Conservation (phyloP, 2,888 invertebrate genomes). For the Tetragonisca angustula region DNA sequence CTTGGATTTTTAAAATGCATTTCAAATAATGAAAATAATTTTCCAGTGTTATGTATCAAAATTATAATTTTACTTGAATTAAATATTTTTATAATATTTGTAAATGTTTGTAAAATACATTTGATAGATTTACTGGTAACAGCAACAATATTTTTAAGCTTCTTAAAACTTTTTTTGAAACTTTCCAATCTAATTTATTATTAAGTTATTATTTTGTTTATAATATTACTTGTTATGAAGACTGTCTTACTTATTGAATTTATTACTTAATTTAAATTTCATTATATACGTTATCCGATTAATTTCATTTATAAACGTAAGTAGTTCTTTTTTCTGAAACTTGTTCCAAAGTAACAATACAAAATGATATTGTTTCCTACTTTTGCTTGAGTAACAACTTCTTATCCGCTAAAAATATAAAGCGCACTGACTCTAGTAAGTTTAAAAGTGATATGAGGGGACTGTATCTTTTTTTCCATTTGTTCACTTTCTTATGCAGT, state of each 20-base stretch:
- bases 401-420: constrained; percentile 9
- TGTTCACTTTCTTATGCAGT: constrained; percentile 74
- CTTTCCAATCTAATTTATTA: background rate
- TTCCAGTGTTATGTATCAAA: background rate
- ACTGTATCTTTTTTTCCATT: constrained; percentile 43
- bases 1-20: too few species aligned
- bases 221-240: background rate
- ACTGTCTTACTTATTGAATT: background rate
- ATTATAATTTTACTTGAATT: background rate
- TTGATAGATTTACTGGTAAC: background rate
- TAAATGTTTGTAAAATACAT: background rate
- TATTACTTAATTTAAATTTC: background rate
- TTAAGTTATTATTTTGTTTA: too few species aligned
- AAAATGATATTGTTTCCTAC: constrained; percentile 6
- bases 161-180: background rate
- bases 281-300: background rate
- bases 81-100: background rate
- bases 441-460: constrained; percentile 51
- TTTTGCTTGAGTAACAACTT: constrained; percentile 12
- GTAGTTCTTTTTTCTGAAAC: background rate
- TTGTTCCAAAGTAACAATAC: background rate
- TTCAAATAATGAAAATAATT: too few species aligned
- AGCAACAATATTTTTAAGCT: background rate
- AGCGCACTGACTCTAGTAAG: constrained; percentile 19
- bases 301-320: background rate